Evolutionary conservation across 2,797 vertebrate species (phyloP), one percentile per base, ranked within the genome.

Genomic region (Sebastiscus albofasciatus): DNA sequence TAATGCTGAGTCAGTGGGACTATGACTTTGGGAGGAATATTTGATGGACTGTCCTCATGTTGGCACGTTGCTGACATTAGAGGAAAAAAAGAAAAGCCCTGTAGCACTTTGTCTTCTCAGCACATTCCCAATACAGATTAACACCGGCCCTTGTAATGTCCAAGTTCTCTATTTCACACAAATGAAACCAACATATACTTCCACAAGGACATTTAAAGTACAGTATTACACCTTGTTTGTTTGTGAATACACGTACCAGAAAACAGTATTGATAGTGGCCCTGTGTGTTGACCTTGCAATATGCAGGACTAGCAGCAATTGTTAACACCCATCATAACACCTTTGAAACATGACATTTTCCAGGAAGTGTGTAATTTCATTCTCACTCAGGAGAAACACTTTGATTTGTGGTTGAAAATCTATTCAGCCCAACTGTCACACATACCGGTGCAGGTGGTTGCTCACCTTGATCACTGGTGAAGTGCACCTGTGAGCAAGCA

Each of bases 391-490:
- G 9, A 74, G 24, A 68, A 75, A 46, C 20, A 22, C 52, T 42
- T 56, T 16, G 31, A 79, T 59, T 77, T 49, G 22, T 24, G 54
- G 9, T 9, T 54, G 8, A 56, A 81, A 66, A 66, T 84, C 52
- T 66, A 14, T 67, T 72, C 33, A 46, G 24, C 29, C 62, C 18
- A 36, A 67, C 9, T 78, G 61, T 87, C 62, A 56, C 3, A 72
- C 5, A 31, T 31, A 29, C 6, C 42, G 13, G 54, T 80, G 84
- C 83, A 87, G 80, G 69, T 87, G 84, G 72, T 62, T 72, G 74
- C 82, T 93, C 91, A 90, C 89, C 92, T 90, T 92, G 88, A 89
- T 91, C 62, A 75, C 72, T 62, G 52, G 69, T 84, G 86, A 87
- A 69, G 79, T 84, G 90, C 86, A 90, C 82, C 82, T 85, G 88